Base-by-base conservation (phyloP, 2,113 vertebrate genomes). In the Reinhardtius hippoglossoides region DNA sequence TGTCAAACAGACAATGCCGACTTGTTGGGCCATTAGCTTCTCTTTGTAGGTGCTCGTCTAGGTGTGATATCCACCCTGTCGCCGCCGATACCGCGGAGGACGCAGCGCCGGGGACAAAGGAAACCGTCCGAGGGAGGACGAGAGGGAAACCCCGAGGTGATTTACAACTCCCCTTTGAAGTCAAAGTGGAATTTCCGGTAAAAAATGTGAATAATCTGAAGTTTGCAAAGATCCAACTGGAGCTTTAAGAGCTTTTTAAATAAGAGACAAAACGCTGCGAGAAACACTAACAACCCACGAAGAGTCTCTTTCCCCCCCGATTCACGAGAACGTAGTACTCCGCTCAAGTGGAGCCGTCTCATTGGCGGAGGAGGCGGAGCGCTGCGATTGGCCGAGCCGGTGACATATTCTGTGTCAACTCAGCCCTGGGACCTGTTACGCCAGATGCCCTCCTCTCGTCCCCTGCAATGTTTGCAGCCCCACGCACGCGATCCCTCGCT, bases 381-480 rank as follows among this genome's bases (percentile, higher is more conserved):
- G 59, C 82, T 16, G 70, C 35, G 80, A 93, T 90, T 93, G 93
- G 93, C 90, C 67, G 74, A 14, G 68, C 2, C 20, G 76, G 68
- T 70, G 86, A 87, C 88, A 87, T 76, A 77, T 88, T 82, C 84
- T 81, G 89, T 81, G 78, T 84, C 61, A 71, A 78, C 74, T 89
- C 87, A 85, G 88, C 72, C 80, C 84, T 63, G 91, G 90, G 93
- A 94, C 93, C 92, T 92, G 92, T 93, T 94, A 92, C 90, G 87
- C 88, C 92, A 89, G 87, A 88, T 94, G 93, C 93, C 93, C 93
- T 94, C 91, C 88, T 92, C 87, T 92, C 91, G 91, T 94, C 92
- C 93, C 86, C 91, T 85, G 81, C 93, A 93, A 92, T 94, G 92
- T 94, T 94, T 94, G 93, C 92, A 87, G 92, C 87, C 87, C 88